These are phyloP conservation scores for Callorhinus ursinus DNA, from an alignment of 2,113 vertebrate genomes.

Conservation along the genomic window DNA sequence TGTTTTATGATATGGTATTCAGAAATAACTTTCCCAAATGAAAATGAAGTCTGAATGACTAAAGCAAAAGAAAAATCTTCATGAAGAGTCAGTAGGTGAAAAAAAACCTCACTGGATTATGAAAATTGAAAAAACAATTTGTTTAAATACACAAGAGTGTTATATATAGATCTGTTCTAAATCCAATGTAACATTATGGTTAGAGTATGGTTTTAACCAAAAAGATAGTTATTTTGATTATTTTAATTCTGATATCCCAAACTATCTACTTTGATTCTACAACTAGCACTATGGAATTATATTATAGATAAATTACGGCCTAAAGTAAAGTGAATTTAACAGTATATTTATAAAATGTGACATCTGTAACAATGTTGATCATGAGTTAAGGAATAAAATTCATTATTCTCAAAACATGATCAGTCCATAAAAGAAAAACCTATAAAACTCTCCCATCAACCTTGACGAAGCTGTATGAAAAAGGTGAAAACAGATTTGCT, in stretches of 20 bases:
- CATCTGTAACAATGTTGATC: not conserved
- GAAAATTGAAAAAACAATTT: not conserved
- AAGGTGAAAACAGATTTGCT: not conserved
- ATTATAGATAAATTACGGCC: not conserved
- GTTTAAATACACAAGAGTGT: not conserved
- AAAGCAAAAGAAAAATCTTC: not conserved
- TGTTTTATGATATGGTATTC: not conserved
- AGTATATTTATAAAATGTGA: not conserved
- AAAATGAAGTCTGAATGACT: conserved; percentile 7
- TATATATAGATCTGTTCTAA: conserved; percentile 28
- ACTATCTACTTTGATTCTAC: not conserved
- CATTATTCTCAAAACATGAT: conserved; percentile 43
- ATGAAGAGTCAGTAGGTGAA: not conserved
- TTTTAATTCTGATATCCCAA: conserved; percentile 17
- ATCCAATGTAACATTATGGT: not conserved
- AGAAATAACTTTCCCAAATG: conserved; percentile 33
- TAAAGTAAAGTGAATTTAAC: conserved; percentile 16
- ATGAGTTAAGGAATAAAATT: conserved; percentile 52
- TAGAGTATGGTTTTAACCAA: conserved; percentile 28
- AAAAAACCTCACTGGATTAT: not conserved
- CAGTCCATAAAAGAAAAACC: not conserved
- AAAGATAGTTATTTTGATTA: not conserved
- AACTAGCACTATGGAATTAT: conserved; percentile 6
- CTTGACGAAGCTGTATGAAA: not conserved
- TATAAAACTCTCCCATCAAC: not conserved